phyloP scores from a whole-genome alignment of 2,113 vertebrate species.

The Sinocyclocheilus maitianheensis region DNA sequence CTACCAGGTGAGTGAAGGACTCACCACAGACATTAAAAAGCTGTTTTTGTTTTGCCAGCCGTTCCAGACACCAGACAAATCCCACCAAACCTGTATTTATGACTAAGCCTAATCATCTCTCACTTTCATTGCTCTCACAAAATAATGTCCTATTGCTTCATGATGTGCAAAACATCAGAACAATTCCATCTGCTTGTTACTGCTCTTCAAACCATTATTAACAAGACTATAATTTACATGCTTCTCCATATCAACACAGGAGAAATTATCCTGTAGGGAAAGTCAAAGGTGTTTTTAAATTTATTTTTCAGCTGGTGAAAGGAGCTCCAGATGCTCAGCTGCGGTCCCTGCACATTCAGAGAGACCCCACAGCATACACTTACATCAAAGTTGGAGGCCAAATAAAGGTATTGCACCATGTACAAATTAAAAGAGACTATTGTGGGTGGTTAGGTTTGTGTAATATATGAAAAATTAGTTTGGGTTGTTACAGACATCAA shows the following conservation, averaged over 20 bases:
- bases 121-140: neutral
- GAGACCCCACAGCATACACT: conserved; percentile 84
- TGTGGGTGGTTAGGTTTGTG: neutral
- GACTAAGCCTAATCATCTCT: conserved; percentile 21
- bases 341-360: conserved; percentile 88
- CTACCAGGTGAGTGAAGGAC: conserved; percentile 85
- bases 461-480: neutral
- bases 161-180: neutral
- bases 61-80: conserved; percentile 26
- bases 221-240: neutral
- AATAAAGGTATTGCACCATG: conserved; percentile 80
- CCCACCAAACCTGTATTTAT: conserved; percentile 39
- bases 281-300: conserved; percentile 20
- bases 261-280: neutral
- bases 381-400: conserved; percentile 88
- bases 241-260: neutral
- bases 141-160: neutral
- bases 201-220: conserved; percentile 17
- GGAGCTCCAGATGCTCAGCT: conserved; percentile 90
- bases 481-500: neutral
- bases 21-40: neutral
- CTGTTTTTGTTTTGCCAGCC: conserved; percentile 20
- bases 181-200: neutral
- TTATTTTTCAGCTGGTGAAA: conserved; percentile 82
- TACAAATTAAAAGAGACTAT: neutral